phyloP scores from a whole-genome alignment of 1,140 invertebrate genomes.

The Leptinotarsa defecta region DNA sequence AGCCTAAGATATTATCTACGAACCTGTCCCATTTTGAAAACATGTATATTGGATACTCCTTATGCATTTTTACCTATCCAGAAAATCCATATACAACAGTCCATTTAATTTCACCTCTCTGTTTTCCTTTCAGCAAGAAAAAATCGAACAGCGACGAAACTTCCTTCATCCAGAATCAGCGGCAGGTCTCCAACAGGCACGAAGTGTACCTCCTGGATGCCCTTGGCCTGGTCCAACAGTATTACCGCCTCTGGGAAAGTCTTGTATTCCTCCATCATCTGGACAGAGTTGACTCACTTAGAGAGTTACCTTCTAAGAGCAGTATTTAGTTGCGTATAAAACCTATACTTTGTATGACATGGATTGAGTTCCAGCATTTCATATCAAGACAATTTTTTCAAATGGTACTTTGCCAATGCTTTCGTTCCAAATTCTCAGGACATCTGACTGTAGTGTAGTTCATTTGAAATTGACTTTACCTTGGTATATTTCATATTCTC shows the following conservation, averaged over 20 bases:
- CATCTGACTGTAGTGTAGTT: too few species aligned
- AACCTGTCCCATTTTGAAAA: too few species aligned
- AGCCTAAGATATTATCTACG: too few species aligned
- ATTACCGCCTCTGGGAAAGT: slow-evolving; percentile 52
- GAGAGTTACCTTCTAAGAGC: slow-evolving; percentile 27
- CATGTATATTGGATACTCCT: too few species aligned
- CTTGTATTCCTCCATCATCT: slow-evolving; percentile 55
- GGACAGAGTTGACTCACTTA: slow-evolving; percentile 48
- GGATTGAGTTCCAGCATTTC: not conserved
- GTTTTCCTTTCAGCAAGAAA: slow-evolving; percentile 55
- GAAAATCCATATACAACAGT: not conserved
- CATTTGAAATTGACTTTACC: too few species aligned
- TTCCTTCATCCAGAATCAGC: slow-evolving; percentile 85
- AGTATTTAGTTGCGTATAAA: slow-evolving; percentile 31
- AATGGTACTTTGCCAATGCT: too few species aligned
- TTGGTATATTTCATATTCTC: too few species aligned
- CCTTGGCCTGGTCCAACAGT: slow-evolving; percentile 53
- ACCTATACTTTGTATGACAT: slow-evolving; percentile 20
- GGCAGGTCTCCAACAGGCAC: slow-evolving; percentile 60
- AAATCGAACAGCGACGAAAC: slow-evolving; percentile 76
- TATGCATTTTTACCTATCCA: too few species aligned
- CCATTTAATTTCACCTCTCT: not conserved
- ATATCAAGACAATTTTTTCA: not conserved
- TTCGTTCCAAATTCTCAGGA: too few species aligned
- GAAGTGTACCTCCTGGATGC: slow-evolving; percentile 54